A percentile compares a stretch with the other conserved stretches of the same genome.
phyloP scores from a whole-genome alignment of 2,888 invertebrate species.

The Drosophila neotestacea region DNA sequence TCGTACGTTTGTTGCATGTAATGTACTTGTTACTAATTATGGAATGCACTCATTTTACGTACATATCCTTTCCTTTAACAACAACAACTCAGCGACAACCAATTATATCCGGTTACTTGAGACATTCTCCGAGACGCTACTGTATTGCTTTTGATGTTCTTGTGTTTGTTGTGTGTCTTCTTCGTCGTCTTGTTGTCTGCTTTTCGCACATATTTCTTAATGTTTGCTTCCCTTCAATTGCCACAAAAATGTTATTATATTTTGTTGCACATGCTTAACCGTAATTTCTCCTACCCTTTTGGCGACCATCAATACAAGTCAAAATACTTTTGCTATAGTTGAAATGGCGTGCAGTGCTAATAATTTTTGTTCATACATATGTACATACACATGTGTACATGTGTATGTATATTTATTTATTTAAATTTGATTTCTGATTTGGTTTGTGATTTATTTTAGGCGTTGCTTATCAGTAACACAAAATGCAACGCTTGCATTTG shows the following conservation, averaged over 20 bases:
- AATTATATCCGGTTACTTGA: conserved; percentile 78
- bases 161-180: conserved; percentile 1
- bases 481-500: conserved; percentile 53
- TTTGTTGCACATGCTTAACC: conserved; percentile 16
- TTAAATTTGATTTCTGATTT: conserved; percentile 40
- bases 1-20: conserved; percentile 26
- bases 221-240: conserved; percentile 29
- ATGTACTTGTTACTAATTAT: conserved; percentile 72
- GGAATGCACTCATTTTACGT: conserved; percentile 72
- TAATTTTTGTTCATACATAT: no score
- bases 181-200: conserved; percentile 8
- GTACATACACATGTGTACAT: no score
- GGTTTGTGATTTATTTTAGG: conserved; percentile 48
- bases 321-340: no score
- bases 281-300: not conserved
- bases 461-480: conserved; percentile 51
- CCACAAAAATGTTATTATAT: conserved; percentile 13
- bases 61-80: conserved; percentile 60
- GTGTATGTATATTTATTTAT: not conserved
- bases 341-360: no score
- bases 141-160: conserved; percentile 16
- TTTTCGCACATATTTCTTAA: conserved; percentile 40
- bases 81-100: conserved; percentile 46
- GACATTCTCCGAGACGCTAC: conserved; percentile 37
- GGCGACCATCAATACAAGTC: no score